These are phyloP conservation scores for Clangula hyemalis DNA, from an alignment of 2,797 vertebrate species.

Conservation along the genomic window DNA sequence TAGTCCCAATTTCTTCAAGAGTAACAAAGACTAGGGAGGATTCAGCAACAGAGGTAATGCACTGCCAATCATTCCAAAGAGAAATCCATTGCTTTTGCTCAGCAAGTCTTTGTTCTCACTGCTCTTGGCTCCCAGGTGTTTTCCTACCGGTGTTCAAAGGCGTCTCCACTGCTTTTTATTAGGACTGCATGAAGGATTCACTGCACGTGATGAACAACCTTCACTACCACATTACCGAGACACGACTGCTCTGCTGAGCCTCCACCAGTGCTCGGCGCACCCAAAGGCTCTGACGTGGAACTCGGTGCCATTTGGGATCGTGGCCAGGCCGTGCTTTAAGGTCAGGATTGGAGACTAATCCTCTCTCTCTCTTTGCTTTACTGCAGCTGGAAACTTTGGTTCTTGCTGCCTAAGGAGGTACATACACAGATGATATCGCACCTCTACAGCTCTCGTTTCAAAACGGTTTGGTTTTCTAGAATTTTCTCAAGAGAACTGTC, in stretches of 20 bases:
- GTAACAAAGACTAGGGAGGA: not conserved
- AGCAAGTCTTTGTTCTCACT: accelerated
- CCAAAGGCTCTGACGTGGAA: not conserved
- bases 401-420: not conserved
- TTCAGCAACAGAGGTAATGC: not conserved
- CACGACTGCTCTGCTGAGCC: accelerated
- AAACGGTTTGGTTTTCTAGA: not conserved
- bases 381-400: not conserved
- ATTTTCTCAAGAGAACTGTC: not conserved
- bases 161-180: not conserved
- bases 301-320: accelerated
- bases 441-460: not conserved
- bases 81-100: accelerated
- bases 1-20: not conserved
- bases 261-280: accelerated
- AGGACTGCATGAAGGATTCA: not conserved
- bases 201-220: not conserved
- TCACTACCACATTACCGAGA: not conserved
- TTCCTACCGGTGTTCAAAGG: not conserved
- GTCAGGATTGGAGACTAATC: not conserved
- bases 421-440: not conserved
- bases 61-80: not conserved
- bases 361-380: too few species aligned
- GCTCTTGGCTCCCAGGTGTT: not conserved
- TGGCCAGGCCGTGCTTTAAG: not conserved